Evolutionary conservation across 1,140 invertebrate species (phyloP), one percentile per base, ranked within the genome.

Genomic region (Microplitis demolitor): DNA sequence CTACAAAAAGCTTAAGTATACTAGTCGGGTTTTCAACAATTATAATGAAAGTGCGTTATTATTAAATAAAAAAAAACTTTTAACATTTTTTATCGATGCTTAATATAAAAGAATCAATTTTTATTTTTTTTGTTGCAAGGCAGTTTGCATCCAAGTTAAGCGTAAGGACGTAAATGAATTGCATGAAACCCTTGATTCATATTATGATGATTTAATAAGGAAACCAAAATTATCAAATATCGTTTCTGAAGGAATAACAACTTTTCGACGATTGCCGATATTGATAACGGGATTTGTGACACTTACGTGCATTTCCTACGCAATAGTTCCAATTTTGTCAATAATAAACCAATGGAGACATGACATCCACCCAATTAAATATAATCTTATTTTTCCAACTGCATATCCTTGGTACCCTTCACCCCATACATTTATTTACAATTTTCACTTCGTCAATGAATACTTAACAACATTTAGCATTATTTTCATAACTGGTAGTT

Each of bases 41-140:
- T 62, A 31, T 71, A 0, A 8, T 74, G 5, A 78, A 78, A 71
- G 76, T 54, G 53, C 53, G 16, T n/a, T 1, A n/a, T n/a, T 5
- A 54, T 0, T 54, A 16, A n/a, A 14, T 54, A n/a, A 54, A n/a
- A 5, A 3, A 54, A 54, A 11, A 54, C 0, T 13, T n/a, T 4
- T 54, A 54, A 54, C 14, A 1, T 8, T 16, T 54, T 13, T 4
- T 3, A 54, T 54, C 9, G n/a, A n/a, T 54, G 5, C 4, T n/a
- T n/a, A 54, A 4, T 14, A 54, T 16, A 14, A 54, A 54, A 16
- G 4, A 54, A 54, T 54, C 24, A 24, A 24, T 24, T 24, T 24
- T 24, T 2, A 2, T 54, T 16, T 58, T 58, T 11, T 58, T 58
- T 58, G 39, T 45, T 58, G 9, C 60, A 69, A 73, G 63, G 45